Evolutionary conservation across 2,888 invertebrate genomes (phyloP).

Genomic region (Phoronis australis): DNA sequence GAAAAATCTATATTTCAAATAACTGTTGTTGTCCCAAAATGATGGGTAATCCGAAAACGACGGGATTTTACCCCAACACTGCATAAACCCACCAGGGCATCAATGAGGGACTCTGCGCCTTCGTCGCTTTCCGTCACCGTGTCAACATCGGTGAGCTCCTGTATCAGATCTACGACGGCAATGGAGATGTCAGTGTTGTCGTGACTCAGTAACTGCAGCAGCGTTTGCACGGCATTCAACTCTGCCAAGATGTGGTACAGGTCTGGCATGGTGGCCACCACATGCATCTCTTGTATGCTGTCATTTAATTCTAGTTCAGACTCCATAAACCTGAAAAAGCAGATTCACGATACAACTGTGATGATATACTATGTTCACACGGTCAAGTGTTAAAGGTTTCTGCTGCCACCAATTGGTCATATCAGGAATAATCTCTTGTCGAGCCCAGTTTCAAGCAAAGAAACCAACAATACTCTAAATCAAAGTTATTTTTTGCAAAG

Average conservation of each 20-base stretch:
- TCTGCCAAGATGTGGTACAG: constrained; percentile 87
- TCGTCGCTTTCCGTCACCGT: constrained; percentile 90
- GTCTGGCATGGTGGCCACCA: constrained; percentile 87
- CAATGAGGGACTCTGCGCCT: constrained; percentile 80
- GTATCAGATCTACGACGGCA: constrained; percentile 67
- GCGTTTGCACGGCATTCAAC: constrained; percentile 77
- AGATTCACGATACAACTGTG: too few species aligned
- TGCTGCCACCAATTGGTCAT: too few species aligned
- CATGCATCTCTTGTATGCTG: constrained; percentile 82
- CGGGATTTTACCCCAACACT: too few species aligned
- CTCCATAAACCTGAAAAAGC: constrained; percentile 78
- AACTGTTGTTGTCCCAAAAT: too few species aligned
- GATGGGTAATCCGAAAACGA: too few species aligned
- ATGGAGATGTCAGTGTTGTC: constrained; percentile 85
- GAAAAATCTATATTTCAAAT: too few species aligned
- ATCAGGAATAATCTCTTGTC: too few species aligned
- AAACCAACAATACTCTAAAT: too few species aligned
- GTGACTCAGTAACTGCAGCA: constrained; percentile 88
- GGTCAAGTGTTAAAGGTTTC: too few species aligned
- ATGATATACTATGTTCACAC: too few species aligned
- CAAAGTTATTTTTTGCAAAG: too few species aligned
- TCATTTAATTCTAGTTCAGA: constrained; percentile 92
- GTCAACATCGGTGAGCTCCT: constrained; percentile 94
- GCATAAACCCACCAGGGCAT: constrained; percentile 66
- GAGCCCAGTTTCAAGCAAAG: too few species aligned